Percentiles rank a stretch among this genome's conserved stretches.
phyloP scores from a whole-genome alignment of 2,797 vertebrate genomes.

The Xiphorhynchus erythropygius region DNA sequence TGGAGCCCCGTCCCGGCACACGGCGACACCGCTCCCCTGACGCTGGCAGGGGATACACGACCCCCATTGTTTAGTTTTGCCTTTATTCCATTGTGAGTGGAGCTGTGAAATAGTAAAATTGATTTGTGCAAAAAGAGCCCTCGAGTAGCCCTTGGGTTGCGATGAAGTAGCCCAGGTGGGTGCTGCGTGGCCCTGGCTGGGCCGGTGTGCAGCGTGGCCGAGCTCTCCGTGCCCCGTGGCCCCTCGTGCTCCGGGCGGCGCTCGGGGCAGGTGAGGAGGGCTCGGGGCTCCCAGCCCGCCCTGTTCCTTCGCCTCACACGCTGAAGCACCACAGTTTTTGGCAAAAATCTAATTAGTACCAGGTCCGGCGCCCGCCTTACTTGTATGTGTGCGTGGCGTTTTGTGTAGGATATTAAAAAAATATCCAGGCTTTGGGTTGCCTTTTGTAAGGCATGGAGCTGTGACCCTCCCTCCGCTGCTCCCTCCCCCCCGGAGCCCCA shows the following conservation, averaged over 20 bases:
- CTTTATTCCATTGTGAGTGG: not conserved
- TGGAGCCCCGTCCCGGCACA: not conserved
- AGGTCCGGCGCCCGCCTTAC: not conserved
- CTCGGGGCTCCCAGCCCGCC: not conserved
- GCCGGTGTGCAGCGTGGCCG: not conserved
- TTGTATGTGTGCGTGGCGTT: not conserved
- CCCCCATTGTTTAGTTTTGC: not conserved
- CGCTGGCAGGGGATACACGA: not conserved
- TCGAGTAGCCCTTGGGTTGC: not conserved
- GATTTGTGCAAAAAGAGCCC: not conserved
- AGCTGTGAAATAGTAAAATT: not conserved
- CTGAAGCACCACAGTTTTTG: slow-evolving; percentile 31
- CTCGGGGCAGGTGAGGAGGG: slow-evolving; percentile 27
- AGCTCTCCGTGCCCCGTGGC: not conserved
- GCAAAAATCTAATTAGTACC: not conserved
- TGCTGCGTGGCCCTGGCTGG: not conserved
- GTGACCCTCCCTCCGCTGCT: slow-evolving; percentile 93
- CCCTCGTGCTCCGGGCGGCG: not conserved
- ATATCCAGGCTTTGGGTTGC: slow-evolving; percentile 80
- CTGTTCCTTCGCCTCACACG: not conserved
- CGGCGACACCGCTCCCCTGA: not conserved
- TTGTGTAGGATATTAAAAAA: slow-evolving; percentile 63
- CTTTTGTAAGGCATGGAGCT: slow-evolving; percentile 93
- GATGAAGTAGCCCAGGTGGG: not conserved
- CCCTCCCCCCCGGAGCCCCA: slow-evolving; percentile 83